These are phyloP conservation scores for Drosophila busckii DNA, from an alignment of 1,140 invertebrate species.

Conservation along the genomic window DNA sequence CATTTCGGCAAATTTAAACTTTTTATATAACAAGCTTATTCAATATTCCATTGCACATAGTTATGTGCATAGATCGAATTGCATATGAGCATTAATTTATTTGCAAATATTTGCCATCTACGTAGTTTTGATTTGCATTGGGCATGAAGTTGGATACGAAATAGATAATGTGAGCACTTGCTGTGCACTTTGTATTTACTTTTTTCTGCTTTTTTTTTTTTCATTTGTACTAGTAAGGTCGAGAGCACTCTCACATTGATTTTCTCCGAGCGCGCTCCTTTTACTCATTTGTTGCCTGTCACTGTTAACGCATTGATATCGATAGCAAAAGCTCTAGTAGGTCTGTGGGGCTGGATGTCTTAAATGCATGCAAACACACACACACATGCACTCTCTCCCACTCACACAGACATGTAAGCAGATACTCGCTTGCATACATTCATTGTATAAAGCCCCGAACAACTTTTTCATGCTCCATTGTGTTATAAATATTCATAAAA, in stretches of 20 bases:
- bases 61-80: too few species aligned
- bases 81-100: constrained; percentile 57
- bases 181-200: background rate
- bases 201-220: constrained; percentile 9
- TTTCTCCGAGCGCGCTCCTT: constrained; percentile 1
- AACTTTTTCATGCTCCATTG: constrained; percentile 71
- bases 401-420: background rate
- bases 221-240: constrained; percentile 43
- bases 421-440: constrained; percentile 19
- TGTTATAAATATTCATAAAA: constrained; percentile 74
- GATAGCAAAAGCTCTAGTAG: constrained; percentile 30
- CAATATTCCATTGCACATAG: too few species aligned
- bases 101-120: too few species aligned
- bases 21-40: constrained; percentile 18
- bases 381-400: background rate
- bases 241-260: background rate
- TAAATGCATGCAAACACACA: constrained; percentile 18
- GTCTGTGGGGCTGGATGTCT: constrained; percentile 1
- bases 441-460: constrained; percentile 28
- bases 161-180: background rate
- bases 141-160: constrained; percentile 29
- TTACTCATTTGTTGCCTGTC: constrained; percentile 18
- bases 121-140: too few species aligned
- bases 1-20: constrained; percentile 54
- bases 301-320: constrained; percentile 39